Evolutionary conservation across 2,113 vertebrate genomes (phyloP), one percentile per base, ranked within the genome.

Genomic region (Astatotilapia flaviijosephi): DNA sequence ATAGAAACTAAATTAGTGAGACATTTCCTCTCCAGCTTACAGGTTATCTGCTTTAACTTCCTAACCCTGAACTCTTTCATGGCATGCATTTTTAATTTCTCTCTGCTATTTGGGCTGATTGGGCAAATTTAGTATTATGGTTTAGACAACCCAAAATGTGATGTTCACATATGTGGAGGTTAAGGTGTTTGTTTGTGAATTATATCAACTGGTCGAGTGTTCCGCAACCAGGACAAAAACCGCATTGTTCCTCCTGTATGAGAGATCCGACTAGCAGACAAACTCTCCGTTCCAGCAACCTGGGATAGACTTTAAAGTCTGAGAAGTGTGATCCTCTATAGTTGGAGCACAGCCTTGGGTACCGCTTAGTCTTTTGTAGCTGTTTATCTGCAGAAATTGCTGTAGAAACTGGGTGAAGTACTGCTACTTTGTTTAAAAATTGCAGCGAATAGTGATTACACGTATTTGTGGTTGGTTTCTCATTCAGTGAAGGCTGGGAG

Each of bases 401-500:
- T 37, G 33, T 21, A 68, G 62, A 68, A 68, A 68, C 6, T 37
- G 4, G 19, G 33, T 13, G 19, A 37, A 68, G 12, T 51, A 11
- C 28, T 37, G 17, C n/a, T 62, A 55, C 31, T 13, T 19, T 60
- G 4, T 85, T 23, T 33, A 17, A 83, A 28, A 15, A 17, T n/a
- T 7, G 21, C 40, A 83, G 33, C 4, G 17, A 21, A 7, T 31
- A 14, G 2, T 23, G 7, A 55, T 82, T 23, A 56, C 21, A 45
- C 5, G 2, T 21, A 6, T 23, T 9, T 88, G 60, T 65, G 60
- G 2, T 93, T 35, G 86, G 88, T 88, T 86, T 86, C 62, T 91
- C 17, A 92, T 89, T 26, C 95, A 99, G 99, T 54, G 99, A 99
- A 95, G 99, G 99, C 84, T 99, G 99, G 98, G 98, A 99, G 93